Evolutionary conservation across 1,140 invertebrate species (phyloP).

Genomic region (Mamestra configurata): DNA sequence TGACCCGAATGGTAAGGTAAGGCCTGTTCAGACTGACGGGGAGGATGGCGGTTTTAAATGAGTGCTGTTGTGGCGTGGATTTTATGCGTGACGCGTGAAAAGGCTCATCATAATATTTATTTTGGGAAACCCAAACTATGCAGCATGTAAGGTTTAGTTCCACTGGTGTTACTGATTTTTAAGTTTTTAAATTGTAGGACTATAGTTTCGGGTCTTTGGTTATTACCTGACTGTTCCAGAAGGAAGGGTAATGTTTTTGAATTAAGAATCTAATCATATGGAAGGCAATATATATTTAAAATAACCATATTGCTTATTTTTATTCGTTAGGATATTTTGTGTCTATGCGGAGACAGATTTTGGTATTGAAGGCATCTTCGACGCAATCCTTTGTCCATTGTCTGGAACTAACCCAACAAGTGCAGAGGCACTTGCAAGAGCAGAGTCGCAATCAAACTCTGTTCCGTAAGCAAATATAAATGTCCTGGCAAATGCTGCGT

Average conservation of each 20-base stretch:
- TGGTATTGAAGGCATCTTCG: no score
- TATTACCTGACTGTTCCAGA: no score
- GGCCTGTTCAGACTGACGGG: slow-evolving; percentile 11
- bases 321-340: no score
- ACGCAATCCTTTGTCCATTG: no score
- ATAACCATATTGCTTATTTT: no score
- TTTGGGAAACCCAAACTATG: neutral
- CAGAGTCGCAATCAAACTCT: neutral
- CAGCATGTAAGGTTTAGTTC: neutral
- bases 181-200: no score
- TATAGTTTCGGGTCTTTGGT: no score
- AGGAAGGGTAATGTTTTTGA: no score
- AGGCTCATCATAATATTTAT: neutral
- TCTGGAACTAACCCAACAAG: neutral
- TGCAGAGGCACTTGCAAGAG: no score
- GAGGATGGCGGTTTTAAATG: slow-evolving; percentile 16
- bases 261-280: no score
- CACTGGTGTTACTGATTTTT: neutral
- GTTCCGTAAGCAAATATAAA: slow-evolving; percentile 40
- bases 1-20: slow-evolving; percentile 59
- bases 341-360: no score
- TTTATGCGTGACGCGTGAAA: neutral
- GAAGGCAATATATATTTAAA: no score
- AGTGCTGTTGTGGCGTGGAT: neutral
- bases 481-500: slow-evolving; percentile 12